Conservation (phyloP, 2,113 vertebrate species). For the Spermophilus dauricus region DNA sequence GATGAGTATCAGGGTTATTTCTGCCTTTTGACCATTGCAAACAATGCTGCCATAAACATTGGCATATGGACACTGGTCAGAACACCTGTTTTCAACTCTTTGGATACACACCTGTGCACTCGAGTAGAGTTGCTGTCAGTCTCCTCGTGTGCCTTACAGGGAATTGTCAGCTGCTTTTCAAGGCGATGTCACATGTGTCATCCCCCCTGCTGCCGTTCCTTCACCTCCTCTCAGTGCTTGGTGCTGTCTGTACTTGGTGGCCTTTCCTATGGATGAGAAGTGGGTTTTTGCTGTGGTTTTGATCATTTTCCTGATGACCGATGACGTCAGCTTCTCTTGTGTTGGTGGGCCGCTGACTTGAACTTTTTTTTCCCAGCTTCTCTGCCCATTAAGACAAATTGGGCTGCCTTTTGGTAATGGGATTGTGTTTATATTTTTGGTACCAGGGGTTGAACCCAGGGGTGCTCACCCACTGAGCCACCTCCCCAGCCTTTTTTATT, state of each 20-base stretch:
- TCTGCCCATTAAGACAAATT: neutral
- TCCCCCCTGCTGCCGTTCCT: fast-evolving
- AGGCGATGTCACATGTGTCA: fast-evolving
- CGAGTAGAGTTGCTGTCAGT: neutral
- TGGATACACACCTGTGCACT: neutral
- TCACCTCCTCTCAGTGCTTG: neutral
- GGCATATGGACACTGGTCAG: neutral
- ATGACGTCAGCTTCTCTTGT: too few species aligned
- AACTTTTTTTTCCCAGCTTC: too few species aligned
- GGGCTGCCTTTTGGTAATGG: neutral
- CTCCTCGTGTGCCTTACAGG: neutral
- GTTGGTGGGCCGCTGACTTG: neutral
- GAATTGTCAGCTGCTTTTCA: neutral
- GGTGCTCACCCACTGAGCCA: too few species aligned
- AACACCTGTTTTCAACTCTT: neutral
- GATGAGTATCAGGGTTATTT: neutral
- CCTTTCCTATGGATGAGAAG: too few species aligned
- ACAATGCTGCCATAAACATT: neutral
- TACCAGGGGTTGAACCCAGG: too few species aligned
- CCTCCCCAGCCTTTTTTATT: too few species aligned
- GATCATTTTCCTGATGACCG: neutral
- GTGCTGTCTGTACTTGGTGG: neutral
- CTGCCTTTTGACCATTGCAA: neutral
- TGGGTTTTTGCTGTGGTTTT: neutral
- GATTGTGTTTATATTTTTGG: neutral